Evolutionary conservation across 2,888 invertebrate genomes (phyloP).

Genomic region (Caenorhabditis imperialis): DNA sequence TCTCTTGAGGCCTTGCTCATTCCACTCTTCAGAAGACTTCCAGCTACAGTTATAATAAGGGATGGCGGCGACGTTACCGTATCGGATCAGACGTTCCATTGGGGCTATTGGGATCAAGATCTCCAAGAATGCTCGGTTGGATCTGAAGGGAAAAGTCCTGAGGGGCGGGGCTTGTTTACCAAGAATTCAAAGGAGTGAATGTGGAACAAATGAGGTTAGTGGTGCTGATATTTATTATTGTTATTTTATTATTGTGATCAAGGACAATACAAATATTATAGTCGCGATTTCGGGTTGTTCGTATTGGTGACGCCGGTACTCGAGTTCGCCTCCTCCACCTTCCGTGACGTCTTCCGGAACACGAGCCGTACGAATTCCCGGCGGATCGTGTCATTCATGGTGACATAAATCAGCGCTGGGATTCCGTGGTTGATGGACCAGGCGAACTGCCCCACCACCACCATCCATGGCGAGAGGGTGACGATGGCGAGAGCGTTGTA

Average conservation of each 20-base stretch:
- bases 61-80: conserved; percentile 33
- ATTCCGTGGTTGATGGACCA: conserved; percentile 39
- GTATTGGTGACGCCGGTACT: neutral
- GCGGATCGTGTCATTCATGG: conserved; percentile 41
- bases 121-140: neutral
- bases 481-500: conserved; percentile 39
- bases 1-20: conserved; percentile 8
- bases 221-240: no score
- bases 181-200: no score
- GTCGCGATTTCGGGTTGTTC: neutral
- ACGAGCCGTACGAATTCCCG: conserved; percentile 25
- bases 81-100: conserved; percentile 31
- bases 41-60: conserved; percentile 40
- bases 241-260: no score
- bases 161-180: conserved; percentile 6
- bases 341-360: conserved; percentile 2
- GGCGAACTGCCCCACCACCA: conserved; percentile 22
- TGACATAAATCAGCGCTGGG: conserved; percentile 45
- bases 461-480: conserved; percentile 27
- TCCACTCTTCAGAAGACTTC: conserved; percentile 33
- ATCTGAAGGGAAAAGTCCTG: neutral
- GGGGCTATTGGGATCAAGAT: neutral
- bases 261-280: no score
- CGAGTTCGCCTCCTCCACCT: neutral
- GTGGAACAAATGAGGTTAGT: no score